phyloP scores from a whole-genome alignment of 1,140 invertebrate genomes.

The Lepidurus couesii region DNA sequence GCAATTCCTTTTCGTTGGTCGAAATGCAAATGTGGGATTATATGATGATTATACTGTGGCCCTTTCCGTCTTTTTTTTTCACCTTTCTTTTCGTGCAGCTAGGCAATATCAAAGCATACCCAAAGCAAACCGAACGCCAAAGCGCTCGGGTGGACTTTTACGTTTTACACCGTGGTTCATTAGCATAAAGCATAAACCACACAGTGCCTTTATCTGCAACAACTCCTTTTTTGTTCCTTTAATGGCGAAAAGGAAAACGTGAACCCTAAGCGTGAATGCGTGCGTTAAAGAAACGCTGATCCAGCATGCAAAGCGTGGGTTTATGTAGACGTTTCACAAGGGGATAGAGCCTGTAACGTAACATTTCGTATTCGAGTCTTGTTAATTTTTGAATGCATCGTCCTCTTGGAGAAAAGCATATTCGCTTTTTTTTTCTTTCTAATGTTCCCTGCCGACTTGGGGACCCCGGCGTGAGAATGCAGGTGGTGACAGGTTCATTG shows the following conservation, averaged over 20 bases:
- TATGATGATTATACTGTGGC: background rate
- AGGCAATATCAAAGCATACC: background rate
- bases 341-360: background rate
- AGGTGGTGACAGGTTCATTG: no score
- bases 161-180: background rate
- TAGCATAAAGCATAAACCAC: constrained; percentile 22
- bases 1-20: background rate
- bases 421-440: no score
- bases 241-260: background rate
- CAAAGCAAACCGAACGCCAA: background rate
- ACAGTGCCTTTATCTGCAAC: background rate
- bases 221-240: background rate
- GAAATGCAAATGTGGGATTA: constrained; percentile 10
- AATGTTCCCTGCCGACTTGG: no score
- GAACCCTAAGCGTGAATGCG: background rate
- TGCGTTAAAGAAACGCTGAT: background rate
- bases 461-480: no score
- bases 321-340: background rate
- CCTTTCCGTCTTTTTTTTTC: background rate
- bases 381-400: background rate
- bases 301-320: background rate
- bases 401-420: no score
- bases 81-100: background rate
- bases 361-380: background rate
- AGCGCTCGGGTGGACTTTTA: background rate